Evolutionary conservation across 2,888 invertebrate species (phyloP), one percentile per base, ranked within the genome.

Genomic region (Drosophila hamatofila): DNA sequence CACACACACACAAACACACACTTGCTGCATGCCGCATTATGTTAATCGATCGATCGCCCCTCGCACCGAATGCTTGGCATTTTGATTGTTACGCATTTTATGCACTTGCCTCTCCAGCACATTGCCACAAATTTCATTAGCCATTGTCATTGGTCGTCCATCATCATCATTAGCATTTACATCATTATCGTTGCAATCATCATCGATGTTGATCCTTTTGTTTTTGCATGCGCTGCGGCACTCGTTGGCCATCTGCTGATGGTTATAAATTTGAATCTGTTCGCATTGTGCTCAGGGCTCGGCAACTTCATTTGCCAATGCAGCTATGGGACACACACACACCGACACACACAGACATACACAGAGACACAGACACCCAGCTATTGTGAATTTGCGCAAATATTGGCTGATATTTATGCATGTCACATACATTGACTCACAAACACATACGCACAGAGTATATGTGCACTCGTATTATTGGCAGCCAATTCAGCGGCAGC

Each of bases 371-470:
- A 33, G 9, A 30, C 30, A 41, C 27, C 8, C 54, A 30, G 46
- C 61, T 55, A 57, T 73, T 82, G 80, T 58, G 60, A 75, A 78
- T 77, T 60, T 52, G 54, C 66, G 72, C 82, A 80, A 78, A 82
- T 74, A 87, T 88, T 73, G 73, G 66, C 67, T 76, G 83, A 80
- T 84, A 80, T 85, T 85, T 85, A 84, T 84, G 75, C 81, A 79
- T 72, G 82, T 74, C 78, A 73, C 72, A 67, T 55, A 58, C 78
- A 80, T 54, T n/a, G 58, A 62, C 57, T 71, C 55, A 35, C 35
- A 35, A 14, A 51, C 70, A 69, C 42, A 23, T 23, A 52, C 35
- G 11, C 35, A 49, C 66, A 65, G 14, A 23, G 64, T 67, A 57
- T 72, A 54, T 66, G 54, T 68, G 69, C 66, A 75, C 54, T 75